These are phyloP conservation scores for Forbesichthys papilliferus DNA, from an alignment of 2,113 vertebrate genomes.

Conservation along the genomic window DNA sequence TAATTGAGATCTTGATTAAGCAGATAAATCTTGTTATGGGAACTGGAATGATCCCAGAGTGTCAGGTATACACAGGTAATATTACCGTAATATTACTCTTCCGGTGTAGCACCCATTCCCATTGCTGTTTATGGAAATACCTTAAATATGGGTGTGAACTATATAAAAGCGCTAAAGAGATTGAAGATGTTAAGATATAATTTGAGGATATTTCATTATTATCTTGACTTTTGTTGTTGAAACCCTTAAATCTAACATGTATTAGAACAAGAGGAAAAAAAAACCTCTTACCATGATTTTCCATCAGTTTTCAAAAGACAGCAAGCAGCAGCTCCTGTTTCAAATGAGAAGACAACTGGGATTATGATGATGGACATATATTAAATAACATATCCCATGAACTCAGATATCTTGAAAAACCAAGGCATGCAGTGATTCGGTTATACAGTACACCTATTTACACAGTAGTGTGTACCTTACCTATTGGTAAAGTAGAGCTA, in stretches of 20 bases:
- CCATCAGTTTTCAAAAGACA: slow-evolving; percentile 62
- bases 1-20: no score
- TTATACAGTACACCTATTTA: no score
- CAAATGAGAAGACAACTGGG: background rate
- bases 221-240: no score
- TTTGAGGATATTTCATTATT: background rate
- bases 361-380: background rate
- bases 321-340: slow-evolving; percentile 60
- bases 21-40: no score
- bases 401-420: no score
- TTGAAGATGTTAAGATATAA: background rate
- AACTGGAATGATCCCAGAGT: no score
- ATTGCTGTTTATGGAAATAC: background rate
- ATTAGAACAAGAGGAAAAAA: background rate
- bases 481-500: no score
- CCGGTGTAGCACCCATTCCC: no score
- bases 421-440: no score
- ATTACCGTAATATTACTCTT: no score
- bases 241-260: background rate
- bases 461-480: no score
- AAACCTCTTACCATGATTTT: slow-evolving; percentile 68
- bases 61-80: no score
- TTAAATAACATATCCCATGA: background rate
- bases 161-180: background rate
- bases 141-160: background rate